Percentiles rank a stretch among this genome's conserved stretches.
These are phyloP conservation scores for Myopa testacea DNA, from an alignment of 2,888 invertebrate species.

Conservation along the genomic window DNA sequence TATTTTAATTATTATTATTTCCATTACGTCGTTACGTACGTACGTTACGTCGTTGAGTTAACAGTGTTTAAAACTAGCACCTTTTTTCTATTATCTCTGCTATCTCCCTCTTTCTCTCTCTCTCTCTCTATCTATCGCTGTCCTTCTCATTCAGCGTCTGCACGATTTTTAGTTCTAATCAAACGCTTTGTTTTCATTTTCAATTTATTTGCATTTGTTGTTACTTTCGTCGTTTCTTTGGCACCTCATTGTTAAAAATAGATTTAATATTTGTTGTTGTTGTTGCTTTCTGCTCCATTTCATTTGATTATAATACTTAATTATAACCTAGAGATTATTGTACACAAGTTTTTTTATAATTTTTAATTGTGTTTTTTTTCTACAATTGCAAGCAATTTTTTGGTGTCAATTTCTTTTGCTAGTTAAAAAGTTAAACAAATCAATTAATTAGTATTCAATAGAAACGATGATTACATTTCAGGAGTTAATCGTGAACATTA, in stretches of 20 bases:
- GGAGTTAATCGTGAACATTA: background rate
- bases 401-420: background rate
- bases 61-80: no score
- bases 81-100: no score
- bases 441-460: constrained; percentile 8
- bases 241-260: background rate
- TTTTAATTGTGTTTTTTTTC: no score
- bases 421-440: background rate
- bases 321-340: no score
- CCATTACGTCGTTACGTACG: no score
- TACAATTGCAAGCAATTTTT: background rate
- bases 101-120: no score
- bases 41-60: no score
- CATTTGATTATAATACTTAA: background rate
- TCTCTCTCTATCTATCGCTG: background rate
- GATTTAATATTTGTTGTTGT: background rate
- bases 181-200: no score
- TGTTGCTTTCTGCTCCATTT: background rate
- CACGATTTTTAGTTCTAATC: no score
- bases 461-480: background rate
- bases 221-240: constrained; percentile 1
- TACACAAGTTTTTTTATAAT: no score
- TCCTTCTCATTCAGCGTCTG: no score
- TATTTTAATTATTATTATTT: background rate
- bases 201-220: background rate